Evolutionary conservation across 2,113 vertebrate genomes (phyloP), one percentile per base, ranked within the genome.

Genomic region (Anguilla rostrata): DNA sequence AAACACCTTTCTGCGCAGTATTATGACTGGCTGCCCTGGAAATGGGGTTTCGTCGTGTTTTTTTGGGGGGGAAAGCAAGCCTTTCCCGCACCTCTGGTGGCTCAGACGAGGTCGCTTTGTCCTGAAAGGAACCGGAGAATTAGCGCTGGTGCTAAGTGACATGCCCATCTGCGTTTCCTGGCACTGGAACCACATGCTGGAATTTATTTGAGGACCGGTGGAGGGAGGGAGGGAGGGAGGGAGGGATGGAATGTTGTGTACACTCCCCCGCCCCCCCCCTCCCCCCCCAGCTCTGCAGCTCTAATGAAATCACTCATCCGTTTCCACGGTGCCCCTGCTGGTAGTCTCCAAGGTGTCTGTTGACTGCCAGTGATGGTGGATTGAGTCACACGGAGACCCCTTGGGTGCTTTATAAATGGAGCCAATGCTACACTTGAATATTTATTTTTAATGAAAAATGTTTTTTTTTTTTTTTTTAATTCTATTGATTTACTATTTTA

Each of bases 371-470:
- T 40, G 20, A 75, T 20, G 43, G 20, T 66, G 3, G 60, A 83
- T 80, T 83, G 63, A 63, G 34, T 29, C 40, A 63, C 11, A 39
- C 20, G 53, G 39, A 16, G 56, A 75, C 43, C 86, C 78, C 63
- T 83, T 79, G 78, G 86, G 86, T 83, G 83, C 86, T 87, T 84
- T 60, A 39, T 81, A 43, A 84, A 80, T 53, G 14, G 43, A 87
- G 78, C 82, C 60, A 78, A 78, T 78, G 29, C 49, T 43, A 87
- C 39, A 84, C 83, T 87, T 87, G 83, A 87, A 84, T 75, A 75
- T 84, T 81, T 80, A 18, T 81, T 87, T 34, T 83, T 79, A 9
- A 53, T 53, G 7, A 53, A 14, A 53, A 53, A 26, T 81, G 26
- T 78, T 43, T 78, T 43, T 81, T 22, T n/a, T 18, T 83, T 39